Evolutionary conservation across 2,888 invertebrate species (phyloP), one percentile per base, ranked within the genome.

Genomic region (Heptascelio sp.): DNA sequence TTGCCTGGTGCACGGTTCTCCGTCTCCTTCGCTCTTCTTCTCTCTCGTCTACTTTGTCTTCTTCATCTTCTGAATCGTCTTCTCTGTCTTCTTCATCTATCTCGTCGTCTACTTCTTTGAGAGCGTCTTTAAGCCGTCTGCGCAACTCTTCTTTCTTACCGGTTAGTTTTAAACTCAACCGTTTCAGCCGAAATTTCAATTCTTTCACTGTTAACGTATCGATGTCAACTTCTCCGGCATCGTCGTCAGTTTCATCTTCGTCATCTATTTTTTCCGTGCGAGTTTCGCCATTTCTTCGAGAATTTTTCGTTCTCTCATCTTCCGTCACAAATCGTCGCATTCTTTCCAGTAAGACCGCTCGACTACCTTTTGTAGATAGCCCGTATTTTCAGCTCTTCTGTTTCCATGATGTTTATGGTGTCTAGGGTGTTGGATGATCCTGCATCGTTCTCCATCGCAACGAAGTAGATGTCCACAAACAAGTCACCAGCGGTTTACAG

Each of bases 291-390:
- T 57, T 57, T 30, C 30, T 26, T 57, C 55, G 17, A 21, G 46
- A 19, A 46, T 46, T 46, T 19, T 17, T 68, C 17, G 53, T 68
- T n/a, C 40, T 46, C 43, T 70, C 59, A n/a, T 59, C 70, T 57
- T 59, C 68, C 34, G 40, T 25, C 25, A 68, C 37, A 68, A 40
- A 70, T 70, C 70, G 70, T 55, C 46, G 55, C 70, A 70, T 26
- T 9, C 70, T 57, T 21, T 70, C 70, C 1, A 43, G 57, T 40
- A 70, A n/a, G 5, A 46, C 26, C n/a, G 70, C 43, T 46, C 46
- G 37, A 19, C 17, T 59, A 4, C 70, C 70, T 57, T 57, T 70
- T 46, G 37, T 37, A 17, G 68, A 55, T 43, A 55, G 23, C 1
- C 68, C 55, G 15, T 68, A 68, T 40, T 68, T 40, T 46, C 19